Percentiles rank a stretch among this genome's conserved stretches.
These are phyloP conservation scores for Phocides pigmalion DNA, from an alignment of 1,140 invertebrate species.

Conservation along the genomic window DNA sequence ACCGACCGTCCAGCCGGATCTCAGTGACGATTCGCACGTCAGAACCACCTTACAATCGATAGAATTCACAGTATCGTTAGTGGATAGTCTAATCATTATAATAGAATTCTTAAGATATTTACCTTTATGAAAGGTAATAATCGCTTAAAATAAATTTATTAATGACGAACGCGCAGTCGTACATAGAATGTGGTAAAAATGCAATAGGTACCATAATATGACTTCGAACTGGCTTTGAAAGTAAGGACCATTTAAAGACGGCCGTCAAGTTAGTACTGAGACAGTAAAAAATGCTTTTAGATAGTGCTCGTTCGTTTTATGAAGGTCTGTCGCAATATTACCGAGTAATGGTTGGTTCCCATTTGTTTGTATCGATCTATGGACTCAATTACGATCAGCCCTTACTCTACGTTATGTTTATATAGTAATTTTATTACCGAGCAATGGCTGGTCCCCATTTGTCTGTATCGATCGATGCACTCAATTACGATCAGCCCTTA, in stretches of 20 bases:
- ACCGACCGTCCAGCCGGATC: too few species aligned
- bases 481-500: too few species aligned
- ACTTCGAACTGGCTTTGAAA: conserved; percentile 7
- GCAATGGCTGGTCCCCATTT: too few species aligned
- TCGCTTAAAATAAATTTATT: neutral
- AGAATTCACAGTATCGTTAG: too few species aligned
- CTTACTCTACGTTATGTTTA: too few species aligned
- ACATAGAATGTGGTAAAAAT: neutral
- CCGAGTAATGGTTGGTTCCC: neutral
- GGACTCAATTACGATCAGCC: too few species aligned
- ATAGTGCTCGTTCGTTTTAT: conserved; percentile 1
- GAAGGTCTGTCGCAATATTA: neutral
- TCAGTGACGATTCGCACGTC: too few species aligned
- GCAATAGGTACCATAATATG: conserved; percentile 2
- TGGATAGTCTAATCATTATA: too few species aligned
- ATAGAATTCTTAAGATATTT: too few species aligned
- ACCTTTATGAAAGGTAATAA: neutral
- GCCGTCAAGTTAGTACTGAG: neutral
- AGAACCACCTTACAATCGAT: too few species aligned
- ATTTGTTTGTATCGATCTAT: neutral
- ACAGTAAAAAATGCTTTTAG: neutral
- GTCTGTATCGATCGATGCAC: too few species aligned
- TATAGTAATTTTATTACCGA: too few species aligned
- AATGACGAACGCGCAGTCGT: neutral
- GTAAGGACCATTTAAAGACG: conserved; percentile 2